Evolutionary conservation across 2,797 vertebrate genomes (phyloP), one percentile per base, ranked within the genome.

Genomic region (Artibeus lituratus): DNA sequence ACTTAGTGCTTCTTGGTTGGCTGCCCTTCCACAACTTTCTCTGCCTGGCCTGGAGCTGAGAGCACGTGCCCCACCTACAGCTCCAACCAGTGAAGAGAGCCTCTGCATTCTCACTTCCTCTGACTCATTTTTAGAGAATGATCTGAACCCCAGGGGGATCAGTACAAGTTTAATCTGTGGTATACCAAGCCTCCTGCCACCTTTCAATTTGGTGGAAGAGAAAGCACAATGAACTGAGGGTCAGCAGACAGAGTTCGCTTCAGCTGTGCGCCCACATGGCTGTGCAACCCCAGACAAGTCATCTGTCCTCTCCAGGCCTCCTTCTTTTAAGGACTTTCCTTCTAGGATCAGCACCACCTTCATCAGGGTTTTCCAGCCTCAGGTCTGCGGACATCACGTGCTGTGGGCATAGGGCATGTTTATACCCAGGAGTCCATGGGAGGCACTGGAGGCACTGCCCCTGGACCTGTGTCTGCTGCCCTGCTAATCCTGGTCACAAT

Each of bases 61-160:
- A 92, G 73, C 74, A 82, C 22, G 10, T 84, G 90, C 81, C 59
- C 84, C 74, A 81, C 80, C 65, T 93, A 89, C 3, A 22, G 62
- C 39, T 92, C 81, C 81, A 49, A 35, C 0, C 0, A 42, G 24
- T 81, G 47, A 95, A 69, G 51, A 80, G 70, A 94, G 49, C 51
- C 92, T 67, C 44, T 55, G 42, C 11, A 51, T 35, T 96, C 78
- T 98, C 92, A 89, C 92, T 97, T 96, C 97, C 96, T 88, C 87
- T 89, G 35, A 74, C 69, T 74, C 47, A 51, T 74, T 94, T 96
- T 94, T 65, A 97, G 85, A 97, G 80, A 92, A 91, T 59, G 53
- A 55, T n/a, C 59, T 69, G 90, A 83, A 59, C 70, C 65, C 44
- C 47, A 55, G 21, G 49, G 73, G 77, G 37, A 35, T 51, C n/a